Percentiles rank a stretch among this genome's conserved stretches.
Conservation (phyloP, 2,888 invertebrate species). For the Axea sp. region DNA sequence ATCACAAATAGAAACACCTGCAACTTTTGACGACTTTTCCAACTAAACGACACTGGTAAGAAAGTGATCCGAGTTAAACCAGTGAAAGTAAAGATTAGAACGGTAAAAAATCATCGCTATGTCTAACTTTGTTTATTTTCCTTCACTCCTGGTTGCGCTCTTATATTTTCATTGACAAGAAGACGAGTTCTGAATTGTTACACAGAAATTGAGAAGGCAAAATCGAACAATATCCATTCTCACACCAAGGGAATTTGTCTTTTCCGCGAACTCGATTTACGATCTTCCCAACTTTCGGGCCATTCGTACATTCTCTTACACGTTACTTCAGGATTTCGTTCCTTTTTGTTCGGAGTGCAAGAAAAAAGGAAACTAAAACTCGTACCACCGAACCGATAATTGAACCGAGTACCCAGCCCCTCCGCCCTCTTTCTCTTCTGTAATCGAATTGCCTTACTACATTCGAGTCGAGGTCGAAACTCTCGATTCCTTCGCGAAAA, state of each 20-base stretch:
- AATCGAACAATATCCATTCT: conserved; percentile 59
- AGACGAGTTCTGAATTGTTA: conserved; percentile 45
- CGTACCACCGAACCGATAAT: conserved; percentile 69
- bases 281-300: conserved; percentile 59
- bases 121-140: no score
- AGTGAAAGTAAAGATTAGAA: conserved; percentile 1
- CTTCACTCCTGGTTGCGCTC: background rate
- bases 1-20: no score
- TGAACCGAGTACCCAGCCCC: conserved; percentile 69
- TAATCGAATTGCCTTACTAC: conserved; percentile 72
- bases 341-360: conserved; percentile 54
- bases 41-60: conserved; percentile 13
- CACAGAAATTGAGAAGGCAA: conserved; percentile 57
- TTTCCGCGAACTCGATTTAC: conserved; percentile 63
- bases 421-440: conserved; percentile 53
- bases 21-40: no score
- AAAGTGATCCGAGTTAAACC: conserved; percentile 8
- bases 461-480: conserved; percentile 66
- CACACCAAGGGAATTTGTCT: conserved; percentile 60
- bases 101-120: conserved; percentile 1
- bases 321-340: conserved; percentile 58
- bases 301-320: conserved; percentile 59
- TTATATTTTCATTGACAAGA: conserved; percentile 9
- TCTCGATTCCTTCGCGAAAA: conserved; percentile 68
- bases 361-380: conserved; percentile 61